Evolutionary conservation across 2,797 vertebrate genomes (phyloP).

Genomic region (Chromis chromis): DNA sequence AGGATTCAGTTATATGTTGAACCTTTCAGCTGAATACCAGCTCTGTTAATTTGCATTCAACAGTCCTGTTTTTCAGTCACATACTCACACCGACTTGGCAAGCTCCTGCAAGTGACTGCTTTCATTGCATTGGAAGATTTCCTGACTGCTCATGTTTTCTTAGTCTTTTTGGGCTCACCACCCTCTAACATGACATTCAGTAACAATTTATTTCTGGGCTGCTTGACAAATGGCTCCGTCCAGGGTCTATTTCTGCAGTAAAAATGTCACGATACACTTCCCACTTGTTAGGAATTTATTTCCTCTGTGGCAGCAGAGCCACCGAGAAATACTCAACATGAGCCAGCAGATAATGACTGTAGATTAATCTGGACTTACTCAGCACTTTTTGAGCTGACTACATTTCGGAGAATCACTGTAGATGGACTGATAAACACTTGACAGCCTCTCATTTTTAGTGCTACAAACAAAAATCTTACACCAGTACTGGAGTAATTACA

Average conservation of each 20-base stretch:
- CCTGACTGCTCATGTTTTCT: conserved; percentile 14
- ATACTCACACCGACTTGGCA: background rate
- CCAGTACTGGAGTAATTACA: background rate
- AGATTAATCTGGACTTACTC: conserved; percentile 27
- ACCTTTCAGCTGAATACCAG: background rate
- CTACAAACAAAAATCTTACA: background rate
- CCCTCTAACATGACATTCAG: conserved; percentile 11
- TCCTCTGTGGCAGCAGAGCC: conserved; percentile 30
- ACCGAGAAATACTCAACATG: background rate
- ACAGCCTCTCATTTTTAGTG: conserved; percentile 1
- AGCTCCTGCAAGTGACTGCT: background rate
- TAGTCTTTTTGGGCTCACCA: background rate
- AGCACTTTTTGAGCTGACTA: conserved; percentile 32
- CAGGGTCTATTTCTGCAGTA: conserved; percentile 5
- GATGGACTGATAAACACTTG: conserved; percentile 1
- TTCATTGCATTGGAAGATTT: background rate
- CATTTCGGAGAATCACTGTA: background rate
- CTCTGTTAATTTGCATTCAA: background rate
- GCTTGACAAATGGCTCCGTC: conserved; percentile 17
- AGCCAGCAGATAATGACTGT: conserved; percentile 29
- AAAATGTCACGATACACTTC: conserved; percentile 28
- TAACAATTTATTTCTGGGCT: too few species aligned
- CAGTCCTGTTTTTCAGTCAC: background rate
- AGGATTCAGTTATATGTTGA: background rate
- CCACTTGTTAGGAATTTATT: conserved; percentile 25